Percentiles rank a stretch among this genome's conserved stretches.
Conservation (phyloP, 2,888 invertebrate genomes). For the Eulithis testata region DNA sequence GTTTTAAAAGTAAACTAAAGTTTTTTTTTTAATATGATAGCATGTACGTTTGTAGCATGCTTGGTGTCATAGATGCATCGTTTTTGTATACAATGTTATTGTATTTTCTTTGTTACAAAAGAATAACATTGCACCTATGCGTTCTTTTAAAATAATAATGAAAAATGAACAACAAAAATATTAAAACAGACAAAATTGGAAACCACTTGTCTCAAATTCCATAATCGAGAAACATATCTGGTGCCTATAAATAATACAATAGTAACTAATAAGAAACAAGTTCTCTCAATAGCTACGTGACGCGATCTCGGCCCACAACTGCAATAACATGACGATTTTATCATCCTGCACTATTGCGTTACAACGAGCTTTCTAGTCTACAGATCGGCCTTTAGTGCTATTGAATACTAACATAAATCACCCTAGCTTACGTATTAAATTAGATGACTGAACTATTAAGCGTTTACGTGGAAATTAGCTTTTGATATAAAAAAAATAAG, state of each 20-base stretch:
- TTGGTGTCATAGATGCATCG: too few relatives aligned
- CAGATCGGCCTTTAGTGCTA: constrained; percentile 28
- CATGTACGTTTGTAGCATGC: too few relatives aligned
- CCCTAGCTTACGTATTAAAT: constrained; percentile 1
- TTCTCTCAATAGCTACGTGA: constrained; percentile 21
- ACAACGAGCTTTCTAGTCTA: constrained; percentile 28
- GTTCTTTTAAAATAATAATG: too few relatives aligned
- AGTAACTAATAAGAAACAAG: constrained; percentile 29
- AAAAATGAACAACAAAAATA: too few relatives aligned
- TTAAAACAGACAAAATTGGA: neutral
- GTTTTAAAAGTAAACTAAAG: too few relatives aligned
- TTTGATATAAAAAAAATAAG: too few relatives aligned
- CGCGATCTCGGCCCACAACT: constrained; percentile 26
- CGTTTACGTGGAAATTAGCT: constrained; percentile 1
- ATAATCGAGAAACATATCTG: constrained; percentile 10
- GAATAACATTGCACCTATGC: too few relatives aligned
- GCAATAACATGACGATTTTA: constrained; percentile 31
- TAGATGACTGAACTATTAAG: neutral
- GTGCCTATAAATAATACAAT: constrained; percentile 21
- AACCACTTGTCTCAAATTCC: constrained; percentile 21
- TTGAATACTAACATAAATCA: constrained; percentile 24
- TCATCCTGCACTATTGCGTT: constrained; percentile 29
- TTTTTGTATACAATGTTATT: too few relatives aligned
- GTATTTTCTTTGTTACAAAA: too few relatives aligned
- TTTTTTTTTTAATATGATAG: too few relatives aligned